A percentile compares a stretch with the other conserved stretches of the same genome.
These are phyloP conservation scores for Rhynchophorus ferrugineus DNA, from an alignment of 1,140 invertebrate species.

Conservation along the genomic window DNA sequence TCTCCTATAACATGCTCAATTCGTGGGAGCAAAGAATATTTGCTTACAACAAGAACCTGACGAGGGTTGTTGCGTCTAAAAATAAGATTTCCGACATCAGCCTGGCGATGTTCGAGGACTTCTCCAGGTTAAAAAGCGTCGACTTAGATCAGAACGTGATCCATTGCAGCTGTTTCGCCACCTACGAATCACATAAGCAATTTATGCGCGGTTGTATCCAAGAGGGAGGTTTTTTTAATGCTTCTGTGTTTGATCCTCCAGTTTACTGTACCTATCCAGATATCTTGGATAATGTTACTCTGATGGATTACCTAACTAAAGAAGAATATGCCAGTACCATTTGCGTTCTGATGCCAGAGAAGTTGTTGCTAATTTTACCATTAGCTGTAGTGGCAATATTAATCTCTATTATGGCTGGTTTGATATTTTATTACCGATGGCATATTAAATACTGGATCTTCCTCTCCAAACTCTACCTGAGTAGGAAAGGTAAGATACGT, in stretches of 20 bases:
- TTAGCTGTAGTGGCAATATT: background rate
- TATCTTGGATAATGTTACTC: slow-evolving; percentile 13
- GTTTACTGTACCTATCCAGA: slow-evolving; percentile 20
- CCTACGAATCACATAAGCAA: slow-evolving; percentile 38
- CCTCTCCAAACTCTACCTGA: slow-evolving; percentile 41
- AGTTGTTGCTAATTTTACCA: slow-evolving; percentile 7
- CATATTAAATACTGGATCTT: slow-evolving; percentile 50
- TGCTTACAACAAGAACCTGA: slow-evolving; percentile 35
- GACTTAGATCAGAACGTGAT: slow-evolving; percentile 47
- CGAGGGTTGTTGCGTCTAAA: slow-evolving; percentile 40
- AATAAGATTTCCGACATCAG: slow-evolving; percentile 50
- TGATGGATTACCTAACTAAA: slow-evolving; percentile 17
- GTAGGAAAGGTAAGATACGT: slow-evolving; percentile 41
- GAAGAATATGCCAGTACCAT: slow-evolving; percentile 1
- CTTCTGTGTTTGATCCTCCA: slow-evolving; percentile 13
- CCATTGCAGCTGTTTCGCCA: slow-evolving; percentile 45
- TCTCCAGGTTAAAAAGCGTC: slow-evolving; percentile 41
- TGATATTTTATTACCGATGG: slow-evolving; percentile 32
- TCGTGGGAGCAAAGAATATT: slow-evolving; percentile 46
- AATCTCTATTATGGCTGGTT: background rate
- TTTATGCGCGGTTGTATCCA: slow-evolving; percentile 34
- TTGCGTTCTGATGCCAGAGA: background rate
- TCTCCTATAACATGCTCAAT: slow-evolving; percentile 45
- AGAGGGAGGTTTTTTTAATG: slow-evolving; percentile 5
- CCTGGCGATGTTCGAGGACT: slow-evolving; percentile 49